phyloP scores from a whole-genome alignment of 1,140 invertebrate genomes.

The Hydropsyche tenuis region DNA sequence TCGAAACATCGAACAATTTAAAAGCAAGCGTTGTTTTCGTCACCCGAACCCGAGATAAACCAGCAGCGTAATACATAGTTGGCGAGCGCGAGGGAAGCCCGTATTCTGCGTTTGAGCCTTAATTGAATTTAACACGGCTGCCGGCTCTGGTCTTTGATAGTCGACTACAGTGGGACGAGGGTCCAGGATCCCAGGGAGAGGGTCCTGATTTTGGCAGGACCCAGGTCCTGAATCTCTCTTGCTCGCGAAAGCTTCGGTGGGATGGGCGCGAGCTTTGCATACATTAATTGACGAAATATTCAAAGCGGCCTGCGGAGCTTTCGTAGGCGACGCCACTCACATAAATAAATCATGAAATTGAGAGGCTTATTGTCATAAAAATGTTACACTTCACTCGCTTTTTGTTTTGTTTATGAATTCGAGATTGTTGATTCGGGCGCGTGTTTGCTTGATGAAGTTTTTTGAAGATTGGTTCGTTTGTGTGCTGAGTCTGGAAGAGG shows the following conservation, averaged over 20 bases:
- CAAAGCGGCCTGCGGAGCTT: conserved; percentile 33
- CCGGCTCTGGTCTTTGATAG: conserved; percentile 34
- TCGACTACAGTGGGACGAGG: background rate
- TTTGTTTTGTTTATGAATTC: too few relatives aligned
- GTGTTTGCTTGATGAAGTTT: too few relatives aligned
- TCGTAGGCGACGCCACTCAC: conserved; percentile 5
- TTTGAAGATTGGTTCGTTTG: too few relatives aligned
- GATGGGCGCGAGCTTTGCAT: conserved; percentile 35
- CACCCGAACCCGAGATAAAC: conserved; percentile 15
- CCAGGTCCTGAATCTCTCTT: background rate
- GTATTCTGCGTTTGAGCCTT: conserved; percentile 18
- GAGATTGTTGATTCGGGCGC: too few relatives aligned
- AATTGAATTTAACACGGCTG: conserved; percentile 39
- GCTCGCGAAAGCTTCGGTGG: background rate
- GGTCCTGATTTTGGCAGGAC: conserved; percentile 1
- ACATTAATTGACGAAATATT: conserved; percentile 41
- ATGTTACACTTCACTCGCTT: too few relatives aligned
- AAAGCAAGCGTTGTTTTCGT: conserved; percentile 3
- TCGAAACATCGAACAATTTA: background rate
- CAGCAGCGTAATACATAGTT: background rate
- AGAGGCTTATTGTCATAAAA: background rate
- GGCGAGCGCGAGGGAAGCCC: background rate
- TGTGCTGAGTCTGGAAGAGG: too few relatives aligned
- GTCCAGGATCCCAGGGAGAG: background rate
- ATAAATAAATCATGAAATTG: conserved; percentile 32